Percentiles rank a stretch among this genome's conserved stretches.
Conservation (phyloP, 2,888 invertebrate species). For the Macaria liturata region DNA sequence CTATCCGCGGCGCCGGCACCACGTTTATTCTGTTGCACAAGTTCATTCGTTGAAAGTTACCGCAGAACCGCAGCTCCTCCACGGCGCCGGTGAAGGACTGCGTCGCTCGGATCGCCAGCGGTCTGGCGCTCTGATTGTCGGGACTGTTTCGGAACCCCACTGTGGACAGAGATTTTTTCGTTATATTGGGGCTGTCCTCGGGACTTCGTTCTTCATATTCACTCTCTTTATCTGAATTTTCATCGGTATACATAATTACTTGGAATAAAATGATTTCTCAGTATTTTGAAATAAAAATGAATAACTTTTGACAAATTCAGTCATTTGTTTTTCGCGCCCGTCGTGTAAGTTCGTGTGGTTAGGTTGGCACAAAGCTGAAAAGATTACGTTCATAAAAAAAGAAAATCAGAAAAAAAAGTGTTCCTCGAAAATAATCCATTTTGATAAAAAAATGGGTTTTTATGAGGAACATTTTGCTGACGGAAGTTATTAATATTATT, state of each 20-base stretch:
- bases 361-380: neutral
- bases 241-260: constrained; percentile 70
- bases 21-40: constrained; percentile 61
- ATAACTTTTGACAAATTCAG: constrained; percentile 44
- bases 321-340: constrained; percentile 58
- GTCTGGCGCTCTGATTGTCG: constrained; percentile 64
- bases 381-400: no score
- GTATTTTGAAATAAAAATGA: constrained; percentile 39
- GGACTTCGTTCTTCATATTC: constrained; percentile 67
- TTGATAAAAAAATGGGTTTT: no score
- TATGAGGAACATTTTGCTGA: no score
- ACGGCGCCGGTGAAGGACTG: constrained; percentile 74
- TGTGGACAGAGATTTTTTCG: constrained; percentile 72
- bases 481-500: no score
- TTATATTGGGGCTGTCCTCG: constrained; percentile 63
- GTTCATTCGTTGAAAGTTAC: constrained; percentile 67
- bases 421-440: no score
- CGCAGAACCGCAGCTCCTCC: constrained; percentile 65
- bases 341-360: neutral
- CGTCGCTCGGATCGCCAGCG: constrained; percentile 68
- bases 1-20: constrained; percentile 53
- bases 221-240: constrained; percentile 73
- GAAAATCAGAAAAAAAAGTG: no score
- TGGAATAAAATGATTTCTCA: constrained; percentile 27
- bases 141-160: constrained; percentile 66